phyloP scores from a whole-genome alignment of 1,140 invertebrate genomes.

The Nasonia vitripennis region DNA sequence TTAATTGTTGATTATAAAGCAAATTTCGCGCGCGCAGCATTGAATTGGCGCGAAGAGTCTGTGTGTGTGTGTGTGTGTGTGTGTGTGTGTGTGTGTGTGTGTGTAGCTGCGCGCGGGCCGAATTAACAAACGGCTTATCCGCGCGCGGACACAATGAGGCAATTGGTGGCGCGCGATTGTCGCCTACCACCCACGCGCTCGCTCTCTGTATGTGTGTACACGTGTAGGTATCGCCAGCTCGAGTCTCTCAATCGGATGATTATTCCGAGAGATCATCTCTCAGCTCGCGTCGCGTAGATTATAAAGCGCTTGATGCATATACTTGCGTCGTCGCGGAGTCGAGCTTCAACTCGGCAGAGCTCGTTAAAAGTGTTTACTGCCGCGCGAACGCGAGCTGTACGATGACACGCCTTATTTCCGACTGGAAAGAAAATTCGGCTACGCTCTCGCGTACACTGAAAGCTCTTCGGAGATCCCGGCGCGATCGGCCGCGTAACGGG shows the following conservation, averaged over 20 bases:
- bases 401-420: too few relatives aligned
- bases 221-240: not conserved
- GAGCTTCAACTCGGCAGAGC: not conserved
- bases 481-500: not conserved
- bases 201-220: not conserved
- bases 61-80: too few relatives aligned
- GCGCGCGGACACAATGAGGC: not conserved
- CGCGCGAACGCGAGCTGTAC: too few relatives aligned
- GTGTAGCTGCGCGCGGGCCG: too few relatives aligned
- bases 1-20: constrained; percentile 5
- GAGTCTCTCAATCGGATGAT: not conserved
- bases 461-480: not conserved
- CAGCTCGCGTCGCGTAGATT: not conserved
- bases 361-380: not conserved
- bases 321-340: not conserved
- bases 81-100: too few relatives aligned
- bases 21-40: not conserved
- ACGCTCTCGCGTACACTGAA: too few relatives aligned
- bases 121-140: constrained; percentile 1
- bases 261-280: constrained; percentile 3
- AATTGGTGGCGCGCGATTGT: constrained; percentile 2
- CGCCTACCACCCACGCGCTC: not conserved
- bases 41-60: not conserved
- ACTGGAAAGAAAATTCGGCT: too few relatives aligned
- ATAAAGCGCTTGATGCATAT: not conserved